Evolutionary conservation across 1,140 invertebrate genomes (phyloP).

Genomic region (Panonychus citri): DNA sequence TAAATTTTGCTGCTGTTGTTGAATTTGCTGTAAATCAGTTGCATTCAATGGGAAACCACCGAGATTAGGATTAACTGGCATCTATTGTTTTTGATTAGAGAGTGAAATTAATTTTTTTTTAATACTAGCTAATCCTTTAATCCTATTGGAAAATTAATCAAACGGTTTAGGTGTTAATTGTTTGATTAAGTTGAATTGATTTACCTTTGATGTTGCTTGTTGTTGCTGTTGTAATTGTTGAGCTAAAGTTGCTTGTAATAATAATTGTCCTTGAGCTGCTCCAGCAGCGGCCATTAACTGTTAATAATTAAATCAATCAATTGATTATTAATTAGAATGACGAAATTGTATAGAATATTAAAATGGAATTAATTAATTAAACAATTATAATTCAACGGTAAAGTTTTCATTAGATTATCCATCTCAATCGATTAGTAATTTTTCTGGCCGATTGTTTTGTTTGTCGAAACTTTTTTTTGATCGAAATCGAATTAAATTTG

Average conservation of each 20-base stretch:
- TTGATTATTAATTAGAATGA: neutral
- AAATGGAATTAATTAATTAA: neutral
- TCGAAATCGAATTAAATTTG: no score
- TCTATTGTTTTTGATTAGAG: conserved; percentile 1
- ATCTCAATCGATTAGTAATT: no score
- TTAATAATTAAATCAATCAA: no score
- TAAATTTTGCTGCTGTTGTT: conserved; percentile 29
- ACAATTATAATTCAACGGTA: no score
- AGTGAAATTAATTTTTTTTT: no score
- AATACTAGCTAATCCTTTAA: no score
- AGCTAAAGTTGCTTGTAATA: conserved; percentile 7
- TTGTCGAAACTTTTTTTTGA: no score
- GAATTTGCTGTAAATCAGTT: conserved; percentile 29
- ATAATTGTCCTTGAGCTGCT: conserved; percentile 5
- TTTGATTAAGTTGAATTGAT: neutral
- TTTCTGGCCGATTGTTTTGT: no score
- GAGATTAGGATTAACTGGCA: conserved; percentile 10
- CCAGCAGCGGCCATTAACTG: conserved; percentile 8
- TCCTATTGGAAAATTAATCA: no score
- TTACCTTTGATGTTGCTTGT: neutral
- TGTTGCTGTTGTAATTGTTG: conserved; percentile 2
- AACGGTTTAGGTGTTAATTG: neutral
- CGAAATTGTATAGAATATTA: neutral
- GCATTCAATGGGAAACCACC: conserved; percentile 21
- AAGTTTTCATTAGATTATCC: no score